These are phyloP conservation scores for Vipera ursinii DNA, from an alignment of 2,797 vertebrate genomes.

Conservation along the genomic window DNA sequence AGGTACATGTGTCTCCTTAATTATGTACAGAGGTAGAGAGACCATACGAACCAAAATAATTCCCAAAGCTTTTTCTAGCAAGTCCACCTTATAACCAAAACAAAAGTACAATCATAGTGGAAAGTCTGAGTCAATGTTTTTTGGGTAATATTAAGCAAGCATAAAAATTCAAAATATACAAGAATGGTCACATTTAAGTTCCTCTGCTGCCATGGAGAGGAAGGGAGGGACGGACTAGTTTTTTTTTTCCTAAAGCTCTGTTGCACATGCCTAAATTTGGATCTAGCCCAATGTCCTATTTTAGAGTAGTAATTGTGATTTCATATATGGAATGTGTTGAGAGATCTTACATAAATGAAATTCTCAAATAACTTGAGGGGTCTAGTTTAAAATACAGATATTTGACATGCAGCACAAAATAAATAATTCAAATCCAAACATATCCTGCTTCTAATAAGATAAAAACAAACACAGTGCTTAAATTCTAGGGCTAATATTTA, in stretches of 20 bases:
- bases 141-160: neutral
- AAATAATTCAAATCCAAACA: neutral
- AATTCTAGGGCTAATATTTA: slow-evolving; percentile 51
- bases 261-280: neutral
- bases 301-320: neutral
- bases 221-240: neutral
- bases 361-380: slow-evolving; percentile 30
- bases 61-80: neutral
- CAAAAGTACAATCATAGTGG: neutral
- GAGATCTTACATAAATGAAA: slow-evolving; percentile 32
- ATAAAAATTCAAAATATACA: neutral
- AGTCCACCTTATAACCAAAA: neutral
- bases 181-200: neutral
- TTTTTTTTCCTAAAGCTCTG: neutral
- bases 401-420: slow-evolving; percentile 10
- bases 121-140: neutral
- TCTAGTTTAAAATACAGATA: slow-evolving; percentile 23
- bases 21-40: neutral
- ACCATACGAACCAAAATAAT: neutral
- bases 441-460: slow-evolving; percentile 27
- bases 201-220: neutral
- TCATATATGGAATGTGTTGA: neutral
- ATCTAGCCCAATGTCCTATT: neutral
- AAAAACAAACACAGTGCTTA: neutral
- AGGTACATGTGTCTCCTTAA: neutral